A percentile compares a stretch with the other conserved stretches of the same genome.
Conservation (phyloP, 2,888 invertebrate species). For the Pristionchus arcanus region DNA sequence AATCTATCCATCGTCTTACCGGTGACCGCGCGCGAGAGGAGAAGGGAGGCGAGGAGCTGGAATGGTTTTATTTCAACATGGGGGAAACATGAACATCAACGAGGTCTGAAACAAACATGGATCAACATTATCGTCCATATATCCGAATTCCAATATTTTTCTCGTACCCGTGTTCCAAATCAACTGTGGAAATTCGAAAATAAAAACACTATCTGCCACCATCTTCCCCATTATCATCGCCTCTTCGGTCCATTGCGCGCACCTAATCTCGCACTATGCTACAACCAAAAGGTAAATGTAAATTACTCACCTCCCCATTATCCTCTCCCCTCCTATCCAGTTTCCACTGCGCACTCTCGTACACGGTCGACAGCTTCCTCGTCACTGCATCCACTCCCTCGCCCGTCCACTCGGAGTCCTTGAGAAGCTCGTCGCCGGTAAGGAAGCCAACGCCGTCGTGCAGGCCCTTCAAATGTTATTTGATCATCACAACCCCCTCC, state of each 20-base stretch:
- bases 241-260: no score
- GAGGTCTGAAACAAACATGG: no score
- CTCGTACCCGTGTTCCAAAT: no score
- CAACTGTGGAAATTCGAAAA: no score
- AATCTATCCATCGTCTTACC: background rate
- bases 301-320: background rate
- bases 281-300: background rate
- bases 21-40: background rate
- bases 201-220: no score
- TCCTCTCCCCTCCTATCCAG: background rate
- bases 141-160: no score
- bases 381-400: background rate
- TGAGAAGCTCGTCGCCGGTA: background rate
- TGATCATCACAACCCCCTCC: no score
- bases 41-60: background rate
- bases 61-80: no score
- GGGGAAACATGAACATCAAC: no score
- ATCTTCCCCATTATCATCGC: no score
- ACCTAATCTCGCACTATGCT: no score
- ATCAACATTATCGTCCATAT: no score
- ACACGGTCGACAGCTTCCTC: background rate
- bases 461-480: background rate
- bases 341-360: background rate
- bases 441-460: background rate
- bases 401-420: background rate